phyloP scores from a whole-genome alignment of 2,113 vertebrate species.

The Laticauda colubrina region DNA sequence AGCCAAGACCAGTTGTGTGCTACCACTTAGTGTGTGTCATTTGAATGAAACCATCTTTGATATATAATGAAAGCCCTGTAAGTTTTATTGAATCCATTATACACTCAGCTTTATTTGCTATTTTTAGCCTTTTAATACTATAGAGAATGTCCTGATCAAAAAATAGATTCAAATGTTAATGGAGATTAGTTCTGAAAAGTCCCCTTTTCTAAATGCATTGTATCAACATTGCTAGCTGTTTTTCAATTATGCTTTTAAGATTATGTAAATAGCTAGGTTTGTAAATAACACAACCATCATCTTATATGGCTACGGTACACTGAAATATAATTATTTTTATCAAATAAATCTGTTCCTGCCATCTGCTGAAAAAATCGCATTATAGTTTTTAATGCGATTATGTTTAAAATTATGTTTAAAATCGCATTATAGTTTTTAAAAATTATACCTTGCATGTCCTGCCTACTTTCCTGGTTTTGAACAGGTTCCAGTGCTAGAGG shows the following conservation, averaged over 20 bases:
- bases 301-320: not conserved
- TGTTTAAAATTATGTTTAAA: too few relatives aligned
- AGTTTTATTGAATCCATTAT: not conserved
- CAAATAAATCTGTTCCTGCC: not conserved
- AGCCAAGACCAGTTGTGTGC: not conserved
- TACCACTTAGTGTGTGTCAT: not conserved
- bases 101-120: not conserved
- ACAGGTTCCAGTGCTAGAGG: not conserved
- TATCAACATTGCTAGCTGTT: not conserved
- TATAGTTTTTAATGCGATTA: too few relatives aligned
- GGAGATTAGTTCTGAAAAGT: not conserved
- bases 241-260: not conserved
- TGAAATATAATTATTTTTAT: not conserved
- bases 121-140: not conserved
- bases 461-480: not conserved
- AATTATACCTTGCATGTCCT: not conserved
- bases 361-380: not conserved
- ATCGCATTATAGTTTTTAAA: not conserved
- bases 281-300: not conserved
- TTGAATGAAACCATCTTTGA: not conserved
- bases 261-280: not conserved
- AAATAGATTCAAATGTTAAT: not conserved
- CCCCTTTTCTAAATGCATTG: not conserved
- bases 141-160: not conserved
- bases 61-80: not conserved